A percentile compares a stretch with the other conserved stretches of the same genome.
These are phyloP conservation scores for Enteromius paludinosus DNA, from an alignment of 2,797 vertebrate genomes.

Conservation along the genomic window DNA sequence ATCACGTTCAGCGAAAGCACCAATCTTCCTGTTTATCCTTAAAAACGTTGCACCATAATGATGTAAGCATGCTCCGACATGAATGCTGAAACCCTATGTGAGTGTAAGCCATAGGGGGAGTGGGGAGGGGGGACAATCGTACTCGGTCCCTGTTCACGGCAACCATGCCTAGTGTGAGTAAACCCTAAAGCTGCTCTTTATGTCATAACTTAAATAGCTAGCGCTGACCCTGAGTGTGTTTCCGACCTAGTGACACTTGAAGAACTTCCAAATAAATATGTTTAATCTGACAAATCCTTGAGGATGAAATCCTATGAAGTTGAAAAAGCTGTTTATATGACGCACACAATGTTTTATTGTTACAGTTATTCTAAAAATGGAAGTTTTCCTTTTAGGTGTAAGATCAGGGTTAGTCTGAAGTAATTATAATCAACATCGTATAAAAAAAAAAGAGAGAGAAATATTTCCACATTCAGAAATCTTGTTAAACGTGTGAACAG, in stretches of 20 bases:
- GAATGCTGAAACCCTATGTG: too few species aligned
- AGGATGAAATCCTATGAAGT: too few species aligned
- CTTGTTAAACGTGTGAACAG: not conserved
- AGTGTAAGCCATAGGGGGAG: too few species aligned
- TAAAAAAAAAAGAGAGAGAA: not conserved
- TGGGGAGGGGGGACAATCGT: too few species aligned
- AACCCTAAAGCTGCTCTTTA: not conserved
- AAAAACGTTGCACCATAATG: too few species aligned
- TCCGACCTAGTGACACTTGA: not conserved
- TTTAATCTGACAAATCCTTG: slow-evolving; percentile 2
- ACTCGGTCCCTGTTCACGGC: too few species aligned
- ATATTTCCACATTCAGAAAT: not conserved
- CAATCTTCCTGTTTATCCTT: too few species aligned
- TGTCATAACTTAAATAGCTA: not conserved
- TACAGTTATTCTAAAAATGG: not conserved
- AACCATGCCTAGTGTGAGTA: too few species aligned
- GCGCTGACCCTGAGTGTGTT: too few species aligned
- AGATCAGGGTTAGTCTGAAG: not conserved
- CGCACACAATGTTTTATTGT: not conserved
- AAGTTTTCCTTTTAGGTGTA: not conserved
- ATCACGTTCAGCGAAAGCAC: too few species aligned
- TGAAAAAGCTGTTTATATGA: not conserved
- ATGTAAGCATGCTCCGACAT: too few species aligned
- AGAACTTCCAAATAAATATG: not conserved
- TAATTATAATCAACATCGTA: not conserved